phyloP scores from a whole-genome alignment of 2,888 invertebrate species.

The Lumbricus terrestris region DNA sequence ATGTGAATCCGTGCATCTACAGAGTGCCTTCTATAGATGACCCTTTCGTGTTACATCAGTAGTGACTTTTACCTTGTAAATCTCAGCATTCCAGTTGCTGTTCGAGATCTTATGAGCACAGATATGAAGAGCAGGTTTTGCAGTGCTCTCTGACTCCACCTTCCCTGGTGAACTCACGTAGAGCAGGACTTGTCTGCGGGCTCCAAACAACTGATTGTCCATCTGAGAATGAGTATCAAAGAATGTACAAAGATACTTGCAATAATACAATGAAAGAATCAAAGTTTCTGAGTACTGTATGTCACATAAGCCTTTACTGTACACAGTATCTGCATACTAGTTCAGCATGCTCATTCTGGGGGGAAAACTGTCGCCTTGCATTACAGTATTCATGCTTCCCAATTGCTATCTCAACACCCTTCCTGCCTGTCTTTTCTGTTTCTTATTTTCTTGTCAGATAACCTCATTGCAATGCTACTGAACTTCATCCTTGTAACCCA shows the following conservation, averaged over 20 bases:
- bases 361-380: no score
- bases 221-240: slow-evolving; percentile 60
- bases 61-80: slow-evolving; percentile 70
- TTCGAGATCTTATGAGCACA: slow-evolving; percentile 72
- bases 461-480: no score
- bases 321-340: no score
- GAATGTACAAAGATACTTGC: background rate
- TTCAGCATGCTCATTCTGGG: no score
- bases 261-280: background rate
- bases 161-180: slow-evolving; percentile 51
- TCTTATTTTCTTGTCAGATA: no score
- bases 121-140: slow-evolving; percentile 74
- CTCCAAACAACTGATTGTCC: slow-evolving; percentile 83
- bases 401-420: no score
- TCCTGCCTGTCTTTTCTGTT: no score
- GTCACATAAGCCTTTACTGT: background rate
- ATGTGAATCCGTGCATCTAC: background rate
- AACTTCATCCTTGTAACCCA: no score
- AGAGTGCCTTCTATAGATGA: background rate
- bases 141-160: slow-evolving; percentile 53
- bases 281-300: background rate
- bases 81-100: slow-evolving; percentile 75
- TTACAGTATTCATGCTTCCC: no score
- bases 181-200: slow-evolving; percentile 80
- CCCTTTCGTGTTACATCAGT: background rate